phyloP scores from a whole-genome alignment of 2,888 invertebrate species.

The Drosophila flavopinicola region DNA sequence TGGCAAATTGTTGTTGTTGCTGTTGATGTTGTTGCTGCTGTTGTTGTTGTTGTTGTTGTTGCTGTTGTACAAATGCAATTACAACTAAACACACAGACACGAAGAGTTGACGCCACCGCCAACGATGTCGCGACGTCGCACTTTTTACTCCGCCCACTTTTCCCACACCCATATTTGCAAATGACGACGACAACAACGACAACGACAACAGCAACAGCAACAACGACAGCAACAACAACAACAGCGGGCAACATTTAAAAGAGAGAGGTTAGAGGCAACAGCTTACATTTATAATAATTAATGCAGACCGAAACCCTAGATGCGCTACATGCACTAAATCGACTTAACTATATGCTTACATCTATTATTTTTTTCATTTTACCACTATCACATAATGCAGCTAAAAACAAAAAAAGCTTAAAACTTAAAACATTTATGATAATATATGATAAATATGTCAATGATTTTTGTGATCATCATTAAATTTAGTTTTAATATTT shows the following conservation, averaged over 20 bases:
- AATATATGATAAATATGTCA: too few relatives aligned
- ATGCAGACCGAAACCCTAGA: constrained; percentile 16
- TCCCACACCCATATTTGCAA: constrained; percentile 75
- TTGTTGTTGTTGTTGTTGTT: constrained; percentile 10
- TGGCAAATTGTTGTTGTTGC: constrained; percentile 40
- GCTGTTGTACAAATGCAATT: constrained; percentile 71
- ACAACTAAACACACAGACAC: constrained; percentile 67
- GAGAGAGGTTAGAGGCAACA: constrained; percentile 40
- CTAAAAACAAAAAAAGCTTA: too few relatives aligned
- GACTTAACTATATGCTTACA: background rate
- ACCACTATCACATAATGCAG: too few relatives aligned
- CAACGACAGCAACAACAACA: constrained; percentile 15
- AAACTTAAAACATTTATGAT: too few relatives aligned
- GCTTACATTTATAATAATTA: constrained; percentile 24
- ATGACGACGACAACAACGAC: constrained; percentile 62
- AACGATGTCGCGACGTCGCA: constrained; percentile 51
- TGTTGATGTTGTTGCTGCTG: constrained; percentile 18
- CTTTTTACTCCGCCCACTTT: constrained; percentile 75
- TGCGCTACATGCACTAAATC: background rate
- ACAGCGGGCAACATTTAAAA: constrained; percentile 22
- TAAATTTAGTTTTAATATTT: too few relatives aligned
- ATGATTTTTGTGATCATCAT: too few relatives aligned
- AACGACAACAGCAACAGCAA: constrained; percentile 25
- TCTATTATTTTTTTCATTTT: too few relatives aligned
- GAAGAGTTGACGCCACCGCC: constrained; percentile 57